Percentiles rank a stretch among this genome's conserved stretches.
Conservation (phyloP, 64 coral and sea anemone species). For the Stylophora pistillata region DNA sequence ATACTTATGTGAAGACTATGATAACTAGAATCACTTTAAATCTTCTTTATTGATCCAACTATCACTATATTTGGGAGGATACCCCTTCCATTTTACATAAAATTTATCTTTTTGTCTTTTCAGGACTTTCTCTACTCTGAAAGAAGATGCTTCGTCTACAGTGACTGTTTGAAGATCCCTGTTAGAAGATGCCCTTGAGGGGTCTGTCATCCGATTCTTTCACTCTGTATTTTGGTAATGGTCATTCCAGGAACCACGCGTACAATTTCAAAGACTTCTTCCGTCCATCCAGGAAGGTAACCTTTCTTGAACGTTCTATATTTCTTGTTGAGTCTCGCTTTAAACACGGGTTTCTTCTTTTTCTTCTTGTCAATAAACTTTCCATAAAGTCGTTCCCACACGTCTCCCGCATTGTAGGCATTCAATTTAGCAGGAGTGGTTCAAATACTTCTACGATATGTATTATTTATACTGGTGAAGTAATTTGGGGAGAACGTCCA, state of each 20-base stretch:
- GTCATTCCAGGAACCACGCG: neutral
- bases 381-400: constrained; percentile 39
- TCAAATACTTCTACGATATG: constrained; percentile 17
- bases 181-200: constrained; percentile 50
- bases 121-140: constrained; percentile 48
- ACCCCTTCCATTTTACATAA: constrained; percentile 70
- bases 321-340: constrained; percentile 38
- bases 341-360: neutral
- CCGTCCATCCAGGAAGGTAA: constrained; percentile 71
- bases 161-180: constrained; percentile 46
- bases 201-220: constrained; percentile 41
- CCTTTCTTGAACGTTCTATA: constrained; percentile 41
- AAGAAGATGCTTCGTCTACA: constrained; percentile 25
- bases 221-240: neutral
- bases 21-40: neutral
- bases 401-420: neutral
- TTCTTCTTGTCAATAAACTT: neutral
- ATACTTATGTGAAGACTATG: too few species aligned
- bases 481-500: neutral
- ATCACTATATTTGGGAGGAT: constrained; percentile 62
- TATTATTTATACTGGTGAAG: constrained; percentile 27
- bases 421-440: neutral
- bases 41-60: constrained; percentile 28
- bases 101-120: constrained; percentile 55
- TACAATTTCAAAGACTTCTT: constrained; percentile 51